Base-by-base conservation (phyloP, 2,888 invertebrate species). In the Pachydiplax longipennis region DNA sequence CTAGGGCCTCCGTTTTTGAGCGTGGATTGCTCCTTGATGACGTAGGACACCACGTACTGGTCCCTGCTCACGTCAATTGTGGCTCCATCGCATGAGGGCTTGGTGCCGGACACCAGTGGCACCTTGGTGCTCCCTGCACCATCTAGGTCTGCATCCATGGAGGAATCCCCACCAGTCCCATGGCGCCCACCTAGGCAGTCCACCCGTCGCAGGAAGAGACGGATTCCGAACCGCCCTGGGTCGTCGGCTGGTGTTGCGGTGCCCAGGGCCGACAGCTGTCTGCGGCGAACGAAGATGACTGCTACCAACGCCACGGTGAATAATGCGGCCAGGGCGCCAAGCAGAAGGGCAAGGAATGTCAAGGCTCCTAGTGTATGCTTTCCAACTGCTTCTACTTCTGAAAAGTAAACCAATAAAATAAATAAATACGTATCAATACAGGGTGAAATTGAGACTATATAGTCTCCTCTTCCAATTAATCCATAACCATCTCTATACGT, bases 11-110 rank as follows among this genome's bases (percentile, higher is more conserved):
- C 25, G 92, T 92, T 6, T 22, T 91, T 91, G 35, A 96, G 96
- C 13, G 87, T 31, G 35, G 37, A 40, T 37, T 87, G 61, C 12
- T 87, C 87, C 93, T 98, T 97, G 92, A 98, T 95, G 18, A 97
- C 97, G 92, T 98, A 98, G 18, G 97, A 97, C 25, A 98, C 97
- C 80, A 98, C 97, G 93, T 97, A 97, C 92, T 97, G 95, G 92
- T 97, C 97, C 58, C 97, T 97, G 92, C 97, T 97, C 80, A 97
- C 96, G 93, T 96, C 96, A 92, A 96, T 94, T 61, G 87, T 87
- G 18, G 87, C 58, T 12, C 87, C 87, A 8, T 37, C 87, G 12
- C 87, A 35, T 6, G 18, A 15, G 0, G 58, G 18, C 37, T 58
- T 61, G 18, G 31, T 31, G 31, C 61, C 37, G 37, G 87, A 87